Conservation (phyloP, 2,797 vertebrate species). For the Danionella dracula region DNA sequence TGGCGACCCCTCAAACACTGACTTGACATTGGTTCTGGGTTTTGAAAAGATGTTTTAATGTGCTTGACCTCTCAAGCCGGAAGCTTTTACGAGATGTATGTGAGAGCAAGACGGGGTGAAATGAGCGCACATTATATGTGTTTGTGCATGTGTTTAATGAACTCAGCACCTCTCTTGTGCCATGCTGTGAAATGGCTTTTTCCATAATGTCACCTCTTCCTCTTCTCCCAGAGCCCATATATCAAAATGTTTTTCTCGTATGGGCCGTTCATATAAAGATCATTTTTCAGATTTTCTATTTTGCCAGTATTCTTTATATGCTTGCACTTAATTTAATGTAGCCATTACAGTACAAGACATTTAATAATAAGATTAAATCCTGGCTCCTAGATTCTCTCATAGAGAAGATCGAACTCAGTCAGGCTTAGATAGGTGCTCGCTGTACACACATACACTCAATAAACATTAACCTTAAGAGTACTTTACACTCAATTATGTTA, state of each 20-base stretch:
- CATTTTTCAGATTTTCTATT: constrained; percentile 7
- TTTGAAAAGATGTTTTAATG: background rate
- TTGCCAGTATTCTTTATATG: constrained; percentile 28
- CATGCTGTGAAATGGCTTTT: constrained; percentile 27
- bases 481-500: too few species aligned
- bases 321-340: constrained; percentile 11
- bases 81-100: background rate
- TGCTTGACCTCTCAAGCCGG: background rate
- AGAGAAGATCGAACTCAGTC: too few species aligned
- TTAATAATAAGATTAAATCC: constrained; percentile 13
- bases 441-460: too few species aligned
- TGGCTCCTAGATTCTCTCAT: constrained; percentile 6
- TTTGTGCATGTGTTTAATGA: constrained; percentile 33
- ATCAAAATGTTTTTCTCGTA: constrained; percentile 32
- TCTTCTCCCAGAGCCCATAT: constrained; percentile 17
- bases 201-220: constrained; percentile 38
- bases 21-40: background rate
- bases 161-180: constrained; percentile 30
- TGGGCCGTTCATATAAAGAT: constrained; percentile 16
- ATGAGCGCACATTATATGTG: background rate
- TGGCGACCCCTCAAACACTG: too few species aligned
- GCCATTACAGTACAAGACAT: constrained; percentile 4
- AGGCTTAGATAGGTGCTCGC: too few species aligned
- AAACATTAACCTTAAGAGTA: too few species aligned
- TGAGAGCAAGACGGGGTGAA: background rate